A percentile compares a stretch with the other conserved stretches of the same genome.
Evolutionary conservation across 2,797 vertebrate species (phyloP).

Genomic region (Dicrostonyx torquatus): DNA sequence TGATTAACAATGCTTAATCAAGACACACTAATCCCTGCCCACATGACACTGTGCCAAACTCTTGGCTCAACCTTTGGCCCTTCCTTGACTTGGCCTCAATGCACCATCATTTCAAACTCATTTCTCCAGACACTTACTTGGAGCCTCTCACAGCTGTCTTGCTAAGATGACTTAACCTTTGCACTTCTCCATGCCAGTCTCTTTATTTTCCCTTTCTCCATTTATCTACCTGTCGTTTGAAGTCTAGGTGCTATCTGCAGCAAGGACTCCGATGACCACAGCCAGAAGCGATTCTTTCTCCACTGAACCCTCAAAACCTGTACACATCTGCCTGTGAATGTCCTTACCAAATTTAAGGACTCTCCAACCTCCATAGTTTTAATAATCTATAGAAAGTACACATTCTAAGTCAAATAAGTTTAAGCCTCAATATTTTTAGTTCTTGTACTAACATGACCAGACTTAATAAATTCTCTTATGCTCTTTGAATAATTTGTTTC

Average conservation of each 20-base stretch:
- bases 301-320: not conserved
- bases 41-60: not conserved
- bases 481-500: slow-evolving; percentile 5
- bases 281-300: not conserved
- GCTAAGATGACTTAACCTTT: not conserved
- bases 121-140: not conserved
- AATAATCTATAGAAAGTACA: not conserved
- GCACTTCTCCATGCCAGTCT: not conserved
- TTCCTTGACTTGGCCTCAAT: not conserved
- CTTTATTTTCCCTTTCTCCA: not conserved
- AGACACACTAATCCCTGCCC: not conserved
- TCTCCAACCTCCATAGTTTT: not conserved
- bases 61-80: not conserved
- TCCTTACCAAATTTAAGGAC: not conserved
- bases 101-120: not conserved
- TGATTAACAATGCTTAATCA: not conserved
- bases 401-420: slow-evolving; percentile 20
- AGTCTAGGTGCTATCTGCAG: not conserved
- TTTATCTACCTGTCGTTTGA: not conserved
- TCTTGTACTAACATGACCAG: not conserved
- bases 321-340: not conserved
- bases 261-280: not conserved
- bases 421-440: not conserved
- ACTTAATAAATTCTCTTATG: not conserved
- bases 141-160: not conserved